Conservation (phyloP, 2,888 invertebrate species). For the Apodemia duryi region DNA sequence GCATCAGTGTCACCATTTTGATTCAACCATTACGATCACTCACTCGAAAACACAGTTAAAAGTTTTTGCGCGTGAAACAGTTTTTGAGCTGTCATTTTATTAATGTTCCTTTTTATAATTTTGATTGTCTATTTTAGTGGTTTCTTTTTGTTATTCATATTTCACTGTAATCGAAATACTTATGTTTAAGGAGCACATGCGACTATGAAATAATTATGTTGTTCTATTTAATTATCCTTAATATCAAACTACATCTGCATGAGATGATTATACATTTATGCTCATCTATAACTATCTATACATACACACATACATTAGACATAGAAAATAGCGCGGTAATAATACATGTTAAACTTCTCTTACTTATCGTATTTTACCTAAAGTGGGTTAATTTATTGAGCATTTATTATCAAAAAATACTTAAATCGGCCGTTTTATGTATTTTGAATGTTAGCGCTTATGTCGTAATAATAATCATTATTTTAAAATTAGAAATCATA, state of each 20-base stretch:
- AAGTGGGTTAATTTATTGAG: no score
- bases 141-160: slow-evolving; percentile 20
- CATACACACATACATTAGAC: no score
- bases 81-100: slow-evolving; percentile 58
- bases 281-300: no score
- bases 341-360: no score
- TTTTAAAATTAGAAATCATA: not conserved
- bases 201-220: no score
- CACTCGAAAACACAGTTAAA: slow-evolving; percentile 57
- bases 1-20: slow-evolving; percentile 82
- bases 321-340: no score
- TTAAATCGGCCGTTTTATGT: not conserved
- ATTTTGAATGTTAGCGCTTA: not conserved
- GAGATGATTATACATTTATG: no score
- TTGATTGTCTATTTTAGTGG: slow-evolving; percentile 33
- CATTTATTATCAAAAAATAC: not conserved
- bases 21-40: slow-evolving; percentile 45
- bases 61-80: slow-evolving; percentile 60
- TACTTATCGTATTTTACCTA: no score
- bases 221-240: no score
- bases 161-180: not conserved
- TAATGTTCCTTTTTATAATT: slow-evolving; percentile 36
- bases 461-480: no score
- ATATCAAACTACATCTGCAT: no score
- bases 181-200: no score